These are phyloP conservation scores for Ochropleura leucogaster DNA, from an alignment of 2,888 invertebrate species.

Conservation along the genomic window DNA sequence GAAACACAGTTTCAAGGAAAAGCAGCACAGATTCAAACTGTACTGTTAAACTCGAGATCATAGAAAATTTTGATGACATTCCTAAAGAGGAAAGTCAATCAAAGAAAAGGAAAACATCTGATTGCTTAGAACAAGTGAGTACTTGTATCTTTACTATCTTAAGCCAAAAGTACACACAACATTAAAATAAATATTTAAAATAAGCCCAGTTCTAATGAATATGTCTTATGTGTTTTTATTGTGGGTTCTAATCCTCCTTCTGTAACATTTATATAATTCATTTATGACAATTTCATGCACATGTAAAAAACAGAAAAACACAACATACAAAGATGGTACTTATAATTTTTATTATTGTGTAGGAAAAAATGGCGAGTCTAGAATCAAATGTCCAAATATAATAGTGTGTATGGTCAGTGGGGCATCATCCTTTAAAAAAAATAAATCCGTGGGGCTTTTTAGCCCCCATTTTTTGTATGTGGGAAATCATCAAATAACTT, in stretches of 20 bases:
- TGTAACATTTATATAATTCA: too few species aligned
- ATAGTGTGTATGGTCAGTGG: too few species aligned
- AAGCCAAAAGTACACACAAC: too few species aligned
- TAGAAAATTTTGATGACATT: conserved; percentile 4
- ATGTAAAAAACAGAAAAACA: too few species aligned
- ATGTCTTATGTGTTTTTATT: background rate
- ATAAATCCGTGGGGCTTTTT: too few species aligned
- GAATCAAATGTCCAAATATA: background rate
- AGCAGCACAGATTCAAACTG: conserved; percentile 54
- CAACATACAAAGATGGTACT: too few species aligned
- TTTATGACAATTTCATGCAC: too few species aligned
- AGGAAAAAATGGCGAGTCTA: background rate
- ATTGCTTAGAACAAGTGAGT: conserved; percentile 44
- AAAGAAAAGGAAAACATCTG: conserved; percentile 21
- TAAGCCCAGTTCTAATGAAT: background rate
- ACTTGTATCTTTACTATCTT: background rate
- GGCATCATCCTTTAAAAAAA: too few species aligned
- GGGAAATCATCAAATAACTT: too few species aligned
- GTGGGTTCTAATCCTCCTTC: background rate
- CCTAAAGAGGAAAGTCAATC: background rate
- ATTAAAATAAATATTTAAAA: background rate
- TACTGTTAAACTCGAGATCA: conserved; percentile 40
- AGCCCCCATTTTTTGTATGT: too few species aligned
- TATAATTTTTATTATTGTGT: background rate
- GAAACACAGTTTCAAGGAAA: conserved; percentile 28